phyloP scores from a whole-genome alignment of 1,140 invertebrate genomes.

The Drosophila bocki region DNA sequence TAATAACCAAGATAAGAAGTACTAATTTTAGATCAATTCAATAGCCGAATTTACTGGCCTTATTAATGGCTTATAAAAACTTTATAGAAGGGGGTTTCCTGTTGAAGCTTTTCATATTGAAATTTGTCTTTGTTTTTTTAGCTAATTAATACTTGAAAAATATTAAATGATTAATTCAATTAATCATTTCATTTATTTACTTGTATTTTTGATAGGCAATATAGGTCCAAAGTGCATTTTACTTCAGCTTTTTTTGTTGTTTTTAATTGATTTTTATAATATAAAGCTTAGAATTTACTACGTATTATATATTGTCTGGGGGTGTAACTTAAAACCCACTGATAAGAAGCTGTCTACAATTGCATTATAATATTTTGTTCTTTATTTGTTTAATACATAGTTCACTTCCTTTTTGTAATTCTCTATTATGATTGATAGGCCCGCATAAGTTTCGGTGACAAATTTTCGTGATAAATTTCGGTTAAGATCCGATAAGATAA shows the following conservation, averaged over 20 bases:
- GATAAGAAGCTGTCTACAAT: slow-evolving; percentile 15
- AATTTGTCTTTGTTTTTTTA: neutral
- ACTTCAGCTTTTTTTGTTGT: slow-evolving; percentile 5
- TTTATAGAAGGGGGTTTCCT: neutral
- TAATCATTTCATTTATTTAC: neutral
- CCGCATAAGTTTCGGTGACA: slow-evolving; percentile 24
- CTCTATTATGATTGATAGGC: slow-evolving; percentile 7
- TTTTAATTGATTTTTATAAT: slow-evolving; percentile 1
- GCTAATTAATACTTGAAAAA: neutral
- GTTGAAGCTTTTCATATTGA: too few species aligned
- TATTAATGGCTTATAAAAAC: neutral
- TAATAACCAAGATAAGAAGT: neutral
- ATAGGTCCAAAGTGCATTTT: slow-evolving; percentile 36
- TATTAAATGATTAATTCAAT: neutral
- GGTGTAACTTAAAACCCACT: slow-evolving; percentile 9
- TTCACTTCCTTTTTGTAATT: neutral
- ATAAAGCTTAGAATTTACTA: slow-evolving; percentile 12
- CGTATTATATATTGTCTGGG: slow-evolving; percentile 31
- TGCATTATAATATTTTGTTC: neutral
- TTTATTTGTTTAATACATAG: slow-evolving; percentile 1
- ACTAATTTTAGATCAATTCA: neutral
- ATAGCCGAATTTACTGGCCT: neutral
- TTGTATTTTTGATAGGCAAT: neutral
- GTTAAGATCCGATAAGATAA: slow-evolving; percentile 51
- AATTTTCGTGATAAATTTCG: slow-evolving; percentile 35